A percentile compares a stretch with the other conserved stretches of the same genome.
These are phyloP conservation scores for Caenorhabditis sp. DNA, from an alignment of 2,888 invertebrate species.

Conservation along the genomic window DNA sequence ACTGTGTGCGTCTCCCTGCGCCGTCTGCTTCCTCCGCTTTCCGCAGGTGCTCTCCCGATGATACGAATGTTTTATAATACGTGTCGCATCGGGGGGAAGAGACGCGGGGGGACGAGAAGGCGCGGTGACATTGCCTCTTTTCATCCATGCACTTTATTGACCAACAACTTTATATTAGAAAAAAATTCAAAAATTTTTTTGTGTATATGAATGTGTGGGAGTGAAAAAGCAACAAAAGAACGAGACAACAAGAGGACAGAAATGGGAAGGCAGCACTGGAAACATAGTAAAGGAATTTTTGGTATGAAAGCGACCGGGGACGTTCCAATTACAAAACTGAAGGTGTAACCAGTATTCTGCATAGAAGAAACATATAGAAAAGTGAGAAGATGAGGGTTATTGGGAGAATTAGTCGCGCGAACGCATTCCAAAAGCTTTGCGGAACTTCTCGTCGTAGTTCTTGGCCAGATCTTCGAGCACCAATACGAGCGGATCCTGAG, in stretches of 20 bases:
- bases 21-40: neutral
- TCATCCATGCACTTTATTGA: conserved; percentile 33
- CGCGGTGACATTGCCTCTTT: conserved; percentile 1
- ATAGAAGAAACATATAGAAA: conserved; percentile 20
- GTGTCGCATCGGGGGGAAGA: neutral
- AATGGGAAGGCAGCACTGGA: conserved; percentile 3
- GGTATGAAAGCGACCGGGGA: conserved; percentile 24
- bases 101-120: neutral
- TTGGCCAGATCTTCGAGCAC: conserved; percentile 66
- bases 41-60: conserved; percentile 35
- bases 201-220: neutral
- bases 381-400: conserved; percentile 1
- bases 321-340: conserved; percentile 22
- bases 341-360: conserved; percentile 21
- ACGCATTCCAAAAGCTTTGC: conserved; percentile 75
- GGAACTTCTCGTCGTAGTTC: conserved; percentile 76
- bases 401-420: conserved; percentile 23
- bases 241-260: conserved; percentile 8
- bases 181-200: conserved; percentile 9
- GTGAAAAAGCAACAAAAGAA: conserved; percentile 37
- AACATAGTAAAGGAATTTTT: neutral
- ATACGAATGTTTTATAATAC: conserved; percentile 56
- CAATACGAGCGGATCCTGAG: conserved; percentile 68
- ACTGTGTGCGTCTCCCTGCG: conserved; percentile 6
- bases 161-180: conserved; percentile 36